Base-by-base conservation (phyloP, 2,888 invertebrate species). In the Clusia tigrina region DNA sequence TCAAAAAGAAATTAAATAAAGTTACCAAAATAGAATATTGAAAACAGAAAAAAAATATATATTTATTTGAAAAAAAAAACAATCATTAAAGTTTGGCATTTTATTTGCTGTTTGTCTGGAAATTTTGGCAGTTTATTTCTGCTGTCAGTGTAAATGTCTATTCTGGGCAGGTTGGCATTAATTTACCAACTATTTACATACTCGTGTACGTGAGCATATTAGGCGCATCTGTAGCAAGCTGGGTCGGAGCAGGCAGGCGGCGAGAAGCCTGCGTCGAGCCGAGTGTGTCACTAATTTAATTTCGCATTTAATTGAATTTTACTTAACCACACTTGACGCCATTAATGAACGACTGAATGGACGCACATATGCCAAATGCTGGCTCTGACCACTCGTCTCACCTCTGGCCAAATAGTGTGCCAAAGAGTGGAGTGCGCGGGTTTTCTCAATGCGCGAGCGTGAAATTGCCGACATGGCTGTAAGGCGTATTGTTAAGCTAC, bases 221-320 rank as follows among this genome's bases (percentile, higher is more conserved):
- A 67, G 67, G 60, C 65, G 65, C 67, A 67, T 58, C 60, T 65
- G 65, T 57, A 63, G 65, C 65, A 64, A 65, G 63, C 60, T 63
- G 61, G 63, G 60, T n/a, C n/a, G n/a, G n/a, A n/a, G n/a, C n/a
- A n/a, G n/a, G n/a, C n/a, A n/a, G n/a, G n/a, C n/a, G n/a, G n/a
- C n/a, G n/a, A n/a, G n/a, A n/a, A n/a, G n/a, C n/a, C n/a, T n/a
- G n/a, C n/a, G n/a, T n/a, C n/a, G n/a, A n/a, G n/a, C n/a, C 3
- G 22, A 52, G 20, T 57, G 52, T 62, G 62, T 62, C 62, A 62
- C 57, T 58, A 62, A 62, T 62, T 62, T 53, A 62, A 62, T 62
- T 62, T 57, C 57, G 38, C 52, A 24, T 62, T 62, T 62, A 62
- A 62, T 62, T 62, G 62, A 62, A 62, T 62, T 54, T 63, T 58